Base-by-base conservation (phyloP, 2,888 invertebrate species). In the Gerris lacustris region DNA sequence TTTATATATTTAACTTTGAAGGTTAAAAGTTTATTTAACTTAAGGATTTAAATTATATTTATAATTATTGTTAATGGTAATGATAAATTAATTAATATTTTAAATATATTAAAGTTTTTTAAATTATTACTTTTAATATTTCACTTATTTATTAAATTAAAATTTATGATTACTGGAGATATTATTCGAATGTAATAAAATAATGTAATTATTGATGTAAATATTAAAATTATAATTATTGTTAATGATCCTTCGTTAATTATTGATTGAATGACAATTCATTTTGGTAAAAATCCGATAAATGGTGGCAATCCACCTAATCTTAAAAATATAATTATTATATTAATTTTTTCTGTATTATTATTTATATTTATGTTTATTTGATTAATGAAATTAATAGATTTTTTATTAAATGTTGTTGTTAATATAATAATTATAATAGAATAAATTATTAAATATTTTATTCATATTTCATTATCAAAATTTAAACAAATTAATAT, bases 251-350 rank as follows among this genome's bases (percentile, higher is more conserved):
- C 80, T 77, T 79, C 82, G 70, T 77, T 75, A 73, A 83, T 80
- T 81, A 85, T 73, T 77, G 79, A 80, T 81, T 84, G 83, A 79
- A 86, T 84, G 72, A 83, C 79, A 77, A 85, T 77, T 83, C 85
- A 86, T 83, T 86, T 86, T 5, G 86, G 84, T 0, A 85, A 80
- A 82, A 86, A 86, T 81, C 86, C 86, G 78, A 86, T 6, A 31
- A 69, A 47, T 2, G 69, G 69, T 44, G 69, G 69, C 43, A 69
- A 43, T 1, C 69, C 69, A 45, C 69, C 69, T 66, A 66, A 45
- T 66, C 66, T 69, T 66, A 69, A 55, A 44, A 69, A 47, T 66
- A 66, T 31, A 17, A 47, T 47, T 31, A 47, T 31, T 44, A 2
- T 18, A 15, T n/a, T 1, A 45, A 47, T 17, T 47, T 69, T 66